Base-by-base conservation (phyloP, 2,888 invertebrate genomes). In the Drosophila merina region DNA sequence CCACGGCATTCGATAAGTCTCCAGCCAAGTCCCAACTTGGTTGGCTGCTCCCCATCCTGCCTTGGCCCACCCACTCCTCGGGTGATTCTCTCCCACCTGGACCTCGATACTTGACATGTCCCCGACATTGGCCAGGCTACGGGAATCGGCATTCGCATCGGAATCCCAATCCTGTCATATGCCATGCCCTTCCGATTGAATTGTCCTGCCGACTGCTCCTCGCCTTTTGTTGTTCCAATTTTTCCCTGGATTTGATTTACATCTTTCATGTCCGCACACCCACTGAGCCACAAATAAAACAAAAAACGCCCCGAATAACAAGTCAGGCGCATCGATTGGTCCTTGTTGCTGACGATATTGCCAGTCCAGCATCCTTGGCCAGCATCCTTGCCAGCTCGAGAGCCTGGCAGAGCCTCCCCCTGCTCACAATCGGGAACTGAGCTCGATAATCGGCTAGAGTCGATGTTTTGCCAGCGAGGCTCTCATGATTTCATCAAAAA, bases 171-270 rank as follows among this genome's bases (percentile, higher is more conserved):
- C 63, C 52, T 64, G 63, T 66, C 64, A 66, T 66, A 66, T 47
- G 64, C 54, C 66, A 66, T 30, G 55, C 45, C 28, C 64, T 55
- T 38, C 73, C 80, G 79, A 82, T 80, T 85, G 79, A 81, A 79
- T 85, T 80, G 82, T 76, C 63, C 72, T 40, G 66, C 14, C 54
- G 44, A 51, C 58, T 48, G 6, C 44, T 12, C 28, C 54, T 9
- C 26, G 26, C n/a, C 64, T 45, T 64, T 64, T 64, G 64, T 64
- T 64, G 45, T 45, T 63, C 64, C 31, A 52, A 63, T 63, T 63
- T 63, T 52, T 63, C 44, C 44, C 52, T 44, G 63, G 63, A 52
- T 63, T 64, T 64, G 64, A 64, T 64, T 64, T 64, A 51, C 52
- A 63, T 64, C 51, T 52, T 64, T 64, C 64, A 36, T 64, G 52